phyloP scores from a whole-genome alignment of 2,888 invertebrate genomes.

The Eristalinus sepulchralis region DNA sequence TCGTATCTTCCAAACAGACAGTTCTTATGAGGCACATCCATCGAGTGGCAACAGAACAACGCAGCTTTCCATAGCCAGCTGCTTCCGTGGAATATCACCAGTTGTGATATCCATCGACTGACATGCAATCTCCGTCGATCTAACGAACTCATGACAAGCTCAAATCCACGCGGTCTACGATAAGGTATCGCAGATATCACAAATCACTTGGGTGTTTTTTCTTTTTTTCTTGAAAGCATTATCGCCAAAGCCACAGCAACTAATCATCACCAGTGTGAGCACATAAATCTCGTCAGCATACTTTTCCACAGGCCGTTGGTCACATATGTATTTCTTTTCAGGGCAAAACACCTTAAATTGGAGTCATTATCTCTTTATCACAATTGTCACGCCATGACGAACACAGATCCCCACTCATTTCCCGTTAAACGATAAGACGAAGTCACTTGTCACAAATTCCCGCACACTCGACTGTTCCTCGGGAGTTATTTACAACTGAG shows the following conservation, averaged over 20 bases:
- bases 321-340: not conserved
- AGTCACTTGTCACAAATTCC: not conserved
- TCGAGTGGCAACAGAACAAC: too few species aligned
- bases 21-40: too few species aligned
- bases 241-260: not conserved
- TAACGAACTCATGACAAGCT: not conserved
- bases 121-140: not conserved
- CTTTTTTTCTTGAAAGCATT: not conserved
- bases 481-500: constrained; percentile 32
- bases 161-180: not conserved
- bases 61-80: too few species aligned
- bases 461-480: constrained; percentile 21
- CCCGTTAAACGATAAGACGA: not conserved
- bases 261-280: not conserved
- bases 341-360: not conserved
- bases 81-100: too few species aligned
- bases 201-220: not conserved
- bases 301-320: not conserved
- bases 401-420: not conserved
- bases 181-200: not conserved
- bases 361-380: not conserved
- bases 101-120: not conserved
- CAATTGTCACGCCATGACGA: not conserved
- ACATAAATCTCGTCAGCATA: not conserved
- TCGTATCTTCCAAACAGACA: too few species aligned